Evolutionary conservation across 2,888 invertebrate species (phyloP), one percentile per base, ranked within the genome.

Genomic region (Drosophila lutescens): DNA sequence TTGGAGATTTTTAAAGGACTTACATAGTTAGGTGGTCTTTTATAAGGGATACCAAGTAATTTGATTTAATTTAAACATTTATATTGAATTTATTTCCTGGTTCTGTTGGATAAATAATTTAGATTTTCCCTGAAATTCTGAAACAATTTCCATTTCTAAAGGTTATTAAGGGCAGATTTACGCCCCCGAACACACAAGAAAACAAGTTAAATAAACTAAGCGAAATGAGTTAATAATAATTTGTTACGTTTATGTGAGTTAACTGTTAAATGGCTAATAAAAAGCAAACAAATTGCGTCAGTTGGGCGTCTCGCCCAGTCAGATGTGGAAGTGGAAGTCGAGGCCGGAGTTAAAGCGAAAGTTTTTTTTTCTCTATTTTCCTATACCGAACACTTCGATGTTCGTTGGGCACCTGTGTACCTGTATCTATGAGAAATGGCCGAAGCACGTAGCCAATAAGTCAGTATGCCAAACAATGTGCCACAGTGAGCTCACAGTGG

Each of bases 251-350:
- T 80, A 82, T 85, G 86, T 74, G 88, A 86, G 79, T 72, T 69
- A 82, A 85, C 88, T 86, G 83, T 72, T 86, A 79, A 85, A 86
- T 88, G 84, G 86, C 67, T 58, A 86, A 80, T 86, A 83, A 83
- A 80, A 80, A 43, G 36, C 41, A 57, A 54, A 50, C 44, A 71
- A 77, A 78, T 86, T 88, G 78, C 83, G 63, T 79, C 80, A 82
- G 51, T 74, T 82, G 62, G 46, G 65, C 65, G 65, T 66, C 58
- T 36, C 56, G 23, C 49, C 4, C 23, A 49, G 32, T 36, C 59
- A 47, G 46, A 59, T 26, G 26, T 26, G 26, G 40, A 32, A 49
- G 47, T 59, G 23, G 44, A 65, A 44, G 62, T 49, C 62, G 26
- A 20, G 57, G 59, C 60, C 30, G 49, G 30, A 43, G 50, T 15